Percentiles rank a stretch among this genome's conserved stretches.
These are phyloP conservation scores for Junonia oenone DNA, from an alignment of 2,888 invertebrate genomes.

Conservation along the genomic window DNA sequence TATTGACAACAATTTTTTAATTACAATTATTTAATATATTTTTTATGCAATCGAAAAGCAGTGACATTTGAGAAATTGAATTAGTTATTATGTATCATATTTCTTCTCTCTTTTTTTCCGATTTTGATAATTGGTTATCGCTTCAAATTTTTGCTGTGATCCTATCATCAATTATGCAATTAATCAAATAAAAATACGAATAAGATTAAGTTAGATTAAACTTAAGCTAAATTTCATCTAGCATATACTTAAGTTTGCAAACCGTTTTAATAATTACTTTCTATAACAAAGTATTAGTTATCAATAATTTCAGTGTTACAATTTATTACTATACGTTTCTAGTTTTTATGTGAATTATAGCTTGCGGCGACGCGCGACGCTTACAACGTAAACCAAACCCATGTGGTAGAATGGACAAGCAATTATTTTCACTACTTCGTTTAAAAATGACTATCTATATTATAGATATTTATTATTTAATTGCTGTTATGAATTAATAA, in stretches of 20 bases:
- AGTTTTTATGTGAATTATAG: background rate
- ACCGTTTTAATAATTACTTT: background rate
- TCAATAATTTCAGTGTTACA: constrained; percentile 2
- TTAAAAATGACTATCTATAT: background rate
- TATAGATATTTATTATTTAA: background rate
- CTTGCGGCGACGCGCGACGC: background rate
- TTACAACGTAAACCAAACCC: background rate
- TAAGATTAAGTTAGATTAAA: background rate
- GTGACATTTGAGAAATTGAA: too few relatives aligned
- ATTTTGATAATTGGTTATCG: too few relatives aligned
- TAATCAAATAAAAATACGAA: background rate
- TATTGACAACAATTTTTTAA: background rate
- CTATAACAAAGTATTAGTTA: background rate
- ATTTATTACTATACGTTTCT: constrained; percentile 6
- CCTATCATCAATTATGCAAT: background rate
- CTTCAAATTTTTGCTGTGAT: background rate
- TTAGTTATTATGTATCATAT: too few relatives aligned
- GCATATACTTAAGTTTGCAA: constrained; percentile 2
- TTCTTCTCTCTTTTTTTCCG: background rate
- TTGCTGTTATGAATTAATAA: background rate
- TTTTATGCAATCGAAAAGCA: background rate
- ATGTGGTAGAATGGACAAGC: background rate
- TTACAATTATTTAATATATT: too few relatives aligned
- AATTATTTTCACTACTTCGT: background rate
- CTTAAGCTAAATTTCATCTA: background rate